Evolutionary conservation across 2,888 invertebrate genomes (phyloP), one percentile per base, ranked within the genome.

Genomic region (Papilio protenor): DNA sequence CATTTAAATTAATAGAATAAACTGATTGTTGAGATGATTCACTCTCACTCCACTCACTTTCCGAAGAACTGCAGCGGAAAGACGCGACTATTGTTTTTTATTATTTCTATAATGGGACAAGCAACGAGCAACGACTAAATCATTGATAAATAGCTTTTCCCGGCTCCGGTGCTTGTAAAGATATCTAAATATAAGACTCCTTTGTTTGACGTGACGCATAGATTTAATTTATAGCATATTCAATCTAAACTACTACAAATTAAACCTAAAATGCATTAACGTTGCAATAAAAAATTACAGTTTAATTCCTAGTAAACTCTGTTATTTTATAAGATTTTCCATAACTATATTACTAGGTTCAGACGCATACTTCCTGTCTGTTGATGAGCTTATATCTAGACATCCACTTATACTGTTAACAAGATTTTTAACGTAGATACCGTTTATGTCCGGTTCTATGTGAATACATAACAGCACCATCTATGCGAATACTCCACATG

Each of bases 31-130:
- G 18, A 71, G 52, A 71, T 71, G 71, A 71, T 27, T 71, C 71
- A 71, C 52, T 27, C 27, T 71, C 66, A 66, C 66, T 66, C 33
- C 71, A 52, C 49, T 71, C 52, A 71, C 33, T 52, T 52, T 71
- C 52, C 71, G 52, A 52, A 52, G 71, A 71, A 71, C 27, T 49
- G 66, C 66, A 66, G 18, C 66, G 71, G 49, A 52, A 71, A 71
- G 23, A 52, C 52, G 71, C 27, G 27, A 52, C 71, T 52, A 71
- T 71, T 71, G 71, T 71, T 71, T 71, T 52, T 52, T 71, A 27
- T 71, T 71, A 71, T 71, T 71, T 71, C 52, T 55, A 55, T 27
- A 71, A 71, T 52, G 52, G 52, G 23, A 52, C 71, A 52, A 71
- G 52, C 23, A 52, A 71, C 27, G 27, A 49, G 71, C 49, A 52